Evolutionary conservation across 1,140 invertebrate species (phyloP).

Genomic region (Eueides isabella): DNA sequence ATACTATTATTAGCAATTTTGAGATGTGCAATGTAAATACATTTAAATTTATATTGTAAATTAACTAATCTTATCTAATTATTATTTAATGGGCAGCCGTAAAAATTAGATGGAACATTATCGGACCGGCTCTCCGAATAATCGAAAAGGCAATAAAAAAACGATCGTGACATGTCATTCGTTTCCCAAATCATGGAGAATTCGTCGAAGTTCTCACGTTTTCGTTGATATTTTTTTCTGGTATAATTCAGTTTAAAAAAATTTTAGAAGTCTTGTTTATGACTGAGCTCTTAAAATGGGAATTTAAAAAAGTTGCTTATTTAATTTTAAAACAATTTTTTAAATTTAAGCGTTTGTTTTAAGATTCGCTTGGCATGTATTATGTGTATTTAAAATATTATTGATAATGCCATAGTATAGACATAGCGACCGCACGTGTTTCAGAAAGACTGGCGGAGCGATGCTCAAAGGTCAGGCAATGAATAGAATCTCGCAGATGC

Average conservation of each 20-base stretch:
- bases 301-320: too few species aligned
- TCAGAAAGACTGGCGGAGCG: constrained; percentile 38
- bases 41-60: neutral
- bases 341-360: neutral
- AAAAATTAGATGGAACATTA: neutral
- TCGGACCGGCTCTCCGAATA: neutral
- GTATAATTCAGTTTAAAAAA: neutral
- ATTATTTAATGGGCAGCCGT: neutral
- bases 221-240: neutral
- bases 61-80: neutral
- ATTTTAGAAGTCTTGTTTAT: too few species aligned
- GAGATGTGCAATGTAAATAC: neutral
- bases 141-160: constrained; percentile 8
- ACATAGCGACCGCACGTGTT: constrained; percentile 59
- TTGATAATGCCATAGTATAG: constrained; percentile 47
- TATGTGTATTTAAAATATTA: constrained; percentile 22
- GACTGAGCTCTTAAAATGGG: too few species aligned
- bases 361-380: neutral
- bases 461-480: constrained; percentile 47
- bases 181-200: constrained; percentile 12
- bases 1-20: neutral
- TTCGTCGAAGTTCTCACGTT: neutral
- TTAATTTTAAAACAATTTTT: neutral
- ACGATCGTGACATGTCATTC: constrained; percentile 14
- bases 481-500: constrained; percentile 51